Evolutionary conservation across 2,888 invertebrate species (phyloP).

Genomic region (Emmelina monodactyla): DNA sequence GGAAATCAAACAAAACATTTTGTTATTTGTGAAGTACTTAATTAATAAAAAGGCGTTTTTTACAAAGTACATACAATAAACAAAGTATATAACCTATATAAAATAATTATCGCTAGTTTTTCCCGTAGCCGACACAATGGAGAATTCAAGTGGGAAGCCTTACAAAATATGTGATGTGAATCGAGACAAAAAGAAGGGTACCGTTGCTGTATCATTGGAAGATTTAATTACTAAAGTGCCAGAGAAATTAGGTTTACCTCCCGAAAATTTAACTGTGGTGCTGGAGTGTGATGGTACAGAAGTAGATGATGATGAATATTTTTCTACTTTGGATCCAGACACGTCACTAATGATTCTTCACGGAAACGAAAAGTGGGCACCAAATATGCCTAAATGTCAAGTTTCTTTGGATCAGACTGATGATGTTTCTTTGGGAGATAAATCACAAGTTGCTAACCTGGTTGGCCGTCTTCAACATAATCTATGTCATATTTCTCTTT

Average conservation of each 20-base stretch:
- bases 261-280: constrained; percentile 78
- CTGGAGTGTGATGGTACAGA: constrained; percentile 94
- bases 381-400: constrained; percentile 69
- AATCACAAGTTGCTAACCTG: constrained; percentile 73
- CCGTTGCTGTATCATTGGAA: constrained; percentile 80
- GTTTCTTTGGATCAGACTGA: constrained; percentile 68
- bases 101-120: no score
- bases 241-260: constrained; percentile 73
- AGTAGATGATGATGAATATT: constrained; percentile 95
- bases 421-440: constrained; percentile 55
- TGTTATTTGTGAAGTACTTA: no score
- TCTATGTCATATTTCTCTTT: constrained; percentile 82
- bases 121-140: no score
- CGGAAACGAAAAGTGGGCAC: constrained; percentile 79
- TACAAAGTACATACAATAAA: no score
- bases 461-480: constrained; percentile 83
- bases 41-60: no score
- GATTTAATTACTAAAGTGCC: constrained; percentile 80
- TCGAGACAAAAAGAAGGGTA: constrained; percentile 82
- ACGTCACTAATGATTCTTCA: constrained; percentile 84
- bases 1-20: no score
- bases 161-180: constrained; percentile 83
- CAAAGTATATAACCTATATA: no score
- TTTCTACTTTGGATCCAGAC: constrained; percentile 87
- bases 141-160: constrained; percentile 69